Conservation (phyloP, 2,797 vertebrate species). For the Hypotaenidia philippensis region DNA sequence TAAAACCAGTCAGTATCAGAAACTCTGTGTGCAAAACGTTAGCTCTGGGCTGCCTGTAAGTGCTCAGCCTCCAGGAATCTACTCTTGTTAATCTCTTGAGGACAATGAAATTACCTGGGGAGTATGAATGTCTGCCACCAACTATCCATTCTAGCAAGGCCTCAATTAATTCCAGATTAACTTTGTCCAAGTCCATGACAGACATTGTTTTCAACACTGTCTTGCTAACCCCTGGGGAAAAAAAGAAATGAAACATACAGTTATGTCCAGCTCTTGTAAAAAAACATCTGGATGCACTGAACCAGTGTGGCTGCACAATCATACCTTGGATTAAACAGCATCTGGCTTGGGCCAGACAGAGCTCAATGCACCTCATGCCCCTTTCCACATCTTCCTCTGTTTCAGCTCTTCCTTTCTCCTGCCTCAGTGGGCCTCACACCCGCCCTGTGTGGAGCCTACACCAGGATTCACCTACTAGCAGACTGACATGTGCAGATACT, state of each 20-base stretch:
- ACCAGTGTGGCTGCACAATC: neutral
- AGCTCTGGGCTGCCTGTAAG: neutral
- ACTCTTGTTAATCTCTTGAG: neutral
- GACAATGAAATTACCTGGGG: constrained; percentile 84
- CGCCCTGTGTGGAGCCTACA: neutral
- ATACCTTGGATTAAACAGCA: neutral
- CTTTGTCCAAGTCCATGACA: constrained; percentile 95
- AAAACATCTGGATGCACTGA: neutral
- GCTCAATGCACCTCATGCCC: fast-evolving
- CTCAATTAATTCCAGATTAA: constrained; percentile 97
- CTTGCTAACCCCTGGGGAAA: constrained; percentile 85
- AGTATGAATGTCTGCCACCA: constrained; percentile 89
- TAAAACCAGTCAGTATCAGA: neutral
- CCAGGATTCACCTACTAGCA: neutral
- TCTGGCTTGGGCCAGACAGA: neutral
- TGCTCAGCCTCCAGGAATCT: neutral
- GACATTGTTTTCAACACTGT: constrained; percentile 92
- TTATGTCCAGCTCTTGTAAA: neutral
- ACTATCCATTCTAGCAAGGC: constrained; percentile 96
- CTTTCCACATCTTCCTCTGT: neutral
- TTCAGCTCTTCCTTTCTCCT: neutral
- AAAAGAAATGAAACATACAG: neutral
- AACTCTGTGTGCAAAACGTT: neutral
- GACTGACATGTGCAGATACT: fast-evolving
- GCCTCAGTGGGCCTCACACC: neutral